Base-by-base conservation (phyloP, 2,888 invertebrate species). In the Alsophila aescularia region DNA sequence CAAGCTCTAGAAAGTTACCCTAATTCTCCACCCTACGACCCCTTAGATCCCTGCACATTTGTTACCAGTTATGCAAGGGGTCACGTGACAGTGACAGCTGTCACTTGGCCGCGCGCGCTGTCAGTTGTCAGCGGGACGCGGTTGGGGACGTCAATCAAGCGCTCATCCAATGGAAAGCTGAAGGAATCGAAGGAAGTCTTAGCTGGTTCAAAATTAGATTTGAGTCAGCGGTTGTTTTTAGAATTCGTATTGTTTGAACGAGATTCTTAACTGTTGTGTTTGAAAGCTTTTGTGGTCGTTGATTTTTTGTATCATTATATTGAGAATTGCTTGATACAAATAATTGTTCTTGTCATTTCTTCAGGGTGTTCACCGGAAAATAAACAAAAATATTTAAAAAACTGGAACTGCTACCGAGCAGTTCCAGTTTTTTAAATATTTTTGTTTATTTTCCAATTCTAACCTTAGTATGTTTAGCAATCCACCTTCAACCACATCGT, bases 51-150 rank as follows among this genome's bases (percentile, higher is more conserved):
- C 47, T 56, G 69, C 70, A 73, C 75, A 73, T 75, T 74, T 71
- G 62, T 64, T 67, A 62, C 64, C 58, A 63, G 68, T 69, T 60
- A 60, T 65, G 64, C 61, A 61, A 62, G 67, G 67, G 70, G 78
- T 70, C 76, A 73, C 67, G 72, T 81, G 81, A 71, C 75, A 71
- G 51, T 73, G 81, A 77, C 82, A 81, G 75, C 71, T 67, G 70
- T 72, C 72, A 71, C 53, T 61, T 54, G 69, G 64, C 65, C 66
- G 67, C 75, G 66, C 69, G 69, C 73, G 74, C 75, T 39, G 55
- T 56, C 55, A 36, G 34, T 31, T 44, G 55, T 51, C 55, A 72
- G 77, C 54, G 65, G 73, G 62, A 70, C 71, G 63, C 69, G 67
- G 61, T 56, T 65, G 70, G 69, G 61, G 58, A 64, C 67, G 75